Evolutionary conservation across 1,140 invertebrate species (phyloP).

Genomic region (Pachypsylla venusta): DNA sequence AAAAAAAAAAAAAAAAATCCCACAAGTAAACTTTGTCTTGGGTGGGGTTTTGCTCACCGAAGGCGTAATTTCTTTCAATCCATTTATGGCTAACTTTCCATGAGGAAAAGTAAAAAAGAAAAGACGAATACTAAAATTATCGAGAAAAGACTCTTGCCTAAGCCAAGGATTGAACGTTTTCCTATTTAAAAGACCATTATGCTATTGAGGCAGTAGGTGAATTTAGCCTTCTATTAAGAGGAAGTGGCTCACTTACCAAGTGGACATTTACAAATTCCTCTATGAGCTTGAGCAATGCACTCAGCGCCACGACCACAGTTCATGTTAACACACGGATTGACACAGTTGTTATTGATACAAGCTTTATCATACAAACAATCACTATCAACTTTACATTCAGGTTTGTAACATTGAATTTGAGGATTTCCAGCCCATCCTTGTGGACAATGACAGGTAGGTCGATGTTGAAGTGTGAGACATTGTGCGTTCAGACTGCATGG

Average conservation of each 20-base stretch:
- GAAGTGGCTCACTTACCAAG: conserved; percentile 21
- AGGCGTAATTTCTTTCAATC: too few relatives aligned
- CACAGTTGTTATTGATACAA: conserved; percentile 59
- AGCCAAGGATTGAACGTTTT: too few relatives aligned
- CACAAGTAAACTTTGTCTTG: too few relatives aligned
- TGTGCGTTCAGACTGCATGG: conserved; percentile 65
- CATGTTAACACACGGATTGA: conserved; percentile 53
- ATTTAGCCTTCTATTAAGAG: too few relatives aligned
- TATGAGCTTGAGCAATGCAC: conserved; percentile 55
- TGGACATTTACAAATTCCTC: conserved; percentile 66
- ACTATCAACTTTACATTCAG: conserved; percentile 50
- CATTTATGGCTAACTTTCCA: too few relatives aligned
- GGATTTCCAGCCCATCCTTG: conserved; percentile 75
- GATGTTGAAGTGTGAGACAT: conserved; percentile 53
- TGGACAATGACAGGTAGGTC: conserved; percentile 65
- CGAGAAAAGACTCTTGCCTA: too few relatives aligned
- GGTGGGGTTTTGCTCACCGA: too few relatives aligned
- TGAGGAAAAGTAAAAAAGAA: too few relatives aligned
- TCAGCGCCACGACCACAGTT: conserved; percentile 63
- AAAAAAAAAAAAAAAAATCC: too few relatives aligned
- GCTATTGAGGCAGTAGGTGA: too few relatives aligned
- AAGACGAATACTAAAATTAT: too few relatives aligned
- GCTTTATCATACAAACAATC: conserved; percentile 77
- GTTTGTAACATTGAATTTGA: conserved; percentile 66
- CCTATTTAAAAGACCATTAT: too few relatives aligned